Evolutionary conservation across 1,140 invertebrate genomes (phyloP), one percentile per base, ranked within the genome.

Genomic region (Procambarus virginalis): DNA sequence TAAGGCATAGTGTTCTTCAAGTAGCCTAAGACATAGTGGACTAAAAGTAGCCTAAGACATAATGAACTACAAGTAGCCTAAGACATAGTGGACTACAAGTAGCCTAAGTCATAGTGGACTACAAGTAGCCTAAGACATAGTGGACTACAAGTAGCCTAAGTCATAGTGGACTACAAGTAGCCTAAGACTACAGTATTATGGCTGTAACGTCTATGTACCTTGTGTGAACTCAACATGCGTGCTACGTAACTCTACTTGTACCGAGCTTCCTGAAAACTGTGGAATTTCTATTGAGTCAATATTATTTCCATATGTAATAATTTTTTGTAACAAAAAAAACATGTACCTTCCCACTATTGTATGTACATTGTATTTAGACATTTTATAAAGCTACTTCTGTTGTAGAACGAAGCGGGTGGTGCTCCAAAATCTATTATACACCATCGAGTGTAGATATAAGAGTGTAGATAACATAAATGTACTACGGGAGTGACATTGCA

Each of bases 331-430:
- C 5, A 48, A 10, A 55, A 55, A 55, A 55, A 55, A 8, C 51
- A 55, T 48, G 14, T 78, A 49, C 76, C 49, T 78, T 78, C 49
- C 49, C 46, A 78, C 76, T 48, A 78, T 20, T 78, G 12, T 48
- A 49, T 78, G 76, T 78, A 78, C 49, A 20, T 78, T 48, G 22
- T 4, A n/a, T 78, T 45, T 51, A 78, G 12, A 17, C 8, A 78
- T 48, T 51, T 78, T 49, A 45, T 49, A 49, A 78, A 10, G 34
- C 9, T 48, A 20, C 20, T 78, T 10, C 4, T 17, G 10, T 70
- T 6, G 4, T 70, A 17, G n/a, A 17, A 70, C 6, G 4, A 34
- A 17, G 68, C 4, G 20, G 64, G 20, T n/a, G 22, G 6, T 70
- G 17, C 22, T 70, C 68, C 20, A 70, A 70, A 70, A 22, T 34